Evolutionary conservation across 2,113 vertebrate genomes (phyloP), one percentile per base, ranked within the genome.

Genomic region (Buteo buteo): DNA sequence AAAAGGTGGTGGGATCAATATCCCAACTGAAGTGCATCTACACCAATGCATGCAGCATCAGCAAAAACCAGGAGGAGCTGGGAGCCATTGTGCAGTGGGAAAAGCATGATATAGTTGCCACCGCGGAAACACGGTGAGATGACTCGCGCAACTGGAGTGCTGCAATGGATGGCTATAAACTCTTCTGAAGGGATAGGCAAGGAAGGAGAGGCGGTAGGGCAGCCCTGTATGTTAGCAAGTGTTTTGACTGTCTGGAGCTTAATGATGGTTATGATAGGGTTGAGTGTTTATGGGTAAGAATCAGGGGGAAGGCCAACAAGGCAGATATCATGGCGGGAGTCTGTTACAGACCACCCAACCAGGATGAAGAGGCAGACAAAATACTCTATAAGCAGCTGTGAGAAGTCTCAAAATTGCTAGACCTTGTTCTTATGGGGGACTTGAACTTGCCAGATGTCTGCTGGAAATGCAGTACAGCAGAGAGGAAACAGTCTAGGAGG

Each of bases 101-200:
- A 94, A 78, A 61, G 19, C 17, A 15, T 54, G 32, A 16, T 24
- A 14, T 34, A n/a, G 52, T 44, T 16, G 7, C 13, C 26, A 91
- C 29, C n/a, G 49, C 0, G 0, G 58, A 65, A 55, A 22, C 16
- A 9, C 11, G 11, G 26, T 72, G 45, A 59, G 7, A 38, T n/a
- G 54, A 44, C 20, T 66, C 21, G 5, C 28, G n/a, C 16, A 16
- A 6, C 5, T 67, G 52, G 20, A 62, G 24, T 55, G 52, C 78
- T 94, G 31, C 65, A 72, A 9, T 66, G n/a, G 44, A 4, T 67
- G 64, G 19, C 47, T 67, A 17, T 38, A 61, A 78, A 61, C 16
- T 59, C 29, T 72, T 72, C 16, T 12, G 4, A 72, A 78, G 18
- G 29, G 15, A 42, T 28, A 42, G 20, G 21, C 26, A 71, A 64